phyloP scores from a whole-genome alignment of 2,797 vertebrate species.

The Borostomias antarcticus region DNA sequence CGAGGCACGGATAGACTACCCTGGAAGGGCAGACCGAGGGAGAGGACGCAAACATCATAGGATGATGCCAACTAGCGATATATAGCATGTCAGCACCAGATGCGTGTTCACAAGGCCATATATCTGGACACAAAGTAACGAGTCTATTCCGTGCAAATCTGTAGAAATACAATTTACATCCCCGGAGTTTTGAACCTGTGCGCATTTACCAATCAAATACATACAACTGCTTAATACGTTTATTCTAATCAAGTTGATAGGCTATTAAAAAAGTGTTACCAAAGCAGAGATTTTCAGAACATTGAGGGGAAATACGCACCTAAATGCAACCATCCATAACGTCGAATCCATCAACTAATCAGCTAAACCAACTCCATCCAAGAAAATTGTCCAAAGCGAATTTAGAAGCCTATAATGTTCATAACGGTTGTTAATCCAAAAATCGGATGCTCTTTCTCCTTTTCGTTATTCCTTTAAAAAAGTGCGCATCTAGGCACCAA shows the following conservation, averaged over 20 bases:
- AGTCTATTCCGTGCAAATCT: background rate
- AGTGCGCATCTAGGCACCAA: conserved; percentile 50
- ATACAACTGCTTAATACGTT: no score
- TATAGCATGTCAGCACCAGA: background rate
- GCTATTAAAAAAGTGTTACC: no score
- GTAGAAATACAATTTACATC: background rate
- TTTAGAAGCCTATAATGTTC: conserved; percentile 51
- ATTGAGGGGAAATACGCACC: conserved; percentile 68
- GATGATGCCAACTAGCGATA: background rate
- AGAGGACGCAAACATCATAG: conserved; percentile 9
- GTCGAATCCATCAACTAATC: conserved; percentile 76
- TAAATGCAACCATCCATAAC: conserved; percentile 71
- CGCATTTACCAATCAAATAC: no score
- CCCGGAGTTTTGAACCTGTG: background rate
- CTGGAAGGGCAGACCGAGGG: conserved; percentile 25
- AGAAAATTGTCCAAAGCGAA: conserved; percentile 38
- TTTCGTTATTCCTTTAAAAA: conserved; percentile 59
- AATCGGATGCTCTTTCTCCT: conserved; percentile 41
- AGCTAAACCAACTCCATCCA: conserved; percentile 67
- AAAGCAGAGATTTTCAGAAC: background rate
- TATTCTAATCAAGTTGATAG: background rate
- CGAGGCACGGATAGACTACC: background rate
- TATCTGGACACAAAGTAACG: background rate
- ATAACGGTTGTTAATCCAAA: conserved; percentile 64
- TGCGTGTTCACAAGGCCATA: background rate